Evolutionary conservation across 2,888 invertebrate species (phyloP).

Genomic region (Apotomis turbidana): DNA sequence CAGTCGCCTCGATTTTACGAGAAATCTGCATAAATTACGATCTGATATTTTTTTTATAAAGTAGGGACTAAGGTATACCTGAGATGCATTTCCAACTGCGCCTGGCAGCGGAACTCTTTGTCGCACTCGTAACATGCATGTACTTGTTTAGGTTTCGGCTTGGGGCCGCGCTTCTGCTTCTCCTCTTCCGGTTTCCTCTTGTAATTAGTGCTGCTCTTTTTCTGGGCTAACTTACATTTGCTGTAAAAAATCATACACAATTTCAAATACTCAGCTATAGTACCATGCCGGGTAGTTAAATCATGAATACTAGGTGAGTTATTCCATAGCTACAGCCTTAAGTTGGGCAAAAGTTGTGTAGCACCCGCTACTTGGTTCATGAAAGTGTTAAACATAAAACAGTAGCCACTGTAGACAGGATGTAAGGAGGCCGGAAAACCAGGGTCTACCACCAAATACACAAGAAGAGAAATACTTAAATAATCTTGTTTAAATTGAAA

Average conservation of each 20-base stretch:
- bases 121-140: slow-evolving; percentile 84
- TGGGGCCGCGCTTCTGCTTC: slow-evolving; percentile 84
- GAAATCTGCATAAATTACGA: too few relatives aligned
- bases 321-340: too few relatives aligned
- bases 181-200: slow-evolving; percentile 83
- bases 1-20: too few relatives aligned
- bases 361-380: too few relatives aligned
- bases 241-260: slow-evolving; percentile 50
- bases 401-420: too few relatives aligned
- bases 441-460: too few relatives aligned
- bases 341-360: too few relatives aligned
- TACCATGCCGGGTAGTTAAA: too few relatives aligned
- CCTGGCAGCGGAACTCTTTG: slow-evolving; percentile 85
- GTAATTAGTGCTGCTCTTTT: slow-evolving; percentile 72
- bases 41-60: neutral
- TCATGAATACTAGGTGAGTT: too few relatives aligned
- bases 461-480: neutral
- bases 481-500: neutral
- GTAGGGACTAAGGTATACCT: slow-evolving; percentile 57
- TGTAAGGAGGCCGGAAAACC: too few relatives aligned
- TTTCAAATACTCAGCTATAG: too few relatives aligned
- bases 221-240: slow-evolving; percentile 65
- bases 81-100: slow-evolving; percentile 85
- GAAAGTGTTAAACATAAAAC: too few relatives aligned
- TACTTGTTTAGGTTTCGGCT: slow-evolving; percentile 83